phyloP scores from a whole-genome alignment of 2,113 vertebrate genomes.

The Melanostigma gelatinosum region DNA sequence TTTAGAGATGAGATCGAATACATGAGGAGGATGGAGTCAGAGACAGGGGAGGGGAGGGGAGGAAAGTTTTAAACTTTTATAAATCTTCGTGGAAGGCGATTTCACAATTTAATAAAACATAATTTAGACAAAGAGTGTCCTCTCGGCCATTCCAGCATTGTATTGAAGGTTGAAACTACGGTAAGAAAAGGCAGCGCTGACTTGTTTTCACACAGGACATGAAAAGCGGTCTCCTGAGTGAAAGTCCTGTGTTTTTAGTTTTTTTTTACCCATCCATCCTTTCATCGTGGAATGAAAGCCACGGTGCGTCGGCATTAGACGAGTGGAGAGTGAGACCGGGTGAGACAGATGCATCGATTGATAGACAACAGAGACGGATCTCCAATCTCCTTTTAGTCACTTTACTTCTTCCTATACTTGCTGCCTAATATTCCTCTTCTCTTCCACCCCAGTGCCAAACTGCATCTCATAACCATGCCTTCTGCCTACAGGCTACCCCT shows the following conservation, averaged over 20 bases:
- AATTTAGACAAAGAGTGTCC: too few relatives aligned
- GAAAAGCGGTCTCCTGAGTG: too few relatives aligned
- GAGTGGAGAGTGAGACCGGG: too few relatives aligned
- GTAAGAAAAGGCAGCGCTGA: neutral
- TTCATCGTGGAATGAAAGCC: too few relatives aligned
- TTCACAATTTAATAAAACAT: neutral
- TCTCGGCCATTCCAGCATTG: neutral
- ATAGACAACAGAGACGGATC: neutral
- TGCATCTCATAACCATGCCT: slow-evolving; percentile 46
- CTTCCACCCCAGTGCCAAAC: slow-evolving; percentile 1
- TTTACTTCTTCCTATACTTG: neutral
- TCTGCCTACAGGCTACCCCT: slow-evolving; percentile 29
- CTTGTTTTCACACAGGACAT: too few relatives aligned
- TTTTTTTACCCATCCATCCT: too few relatives aligned
- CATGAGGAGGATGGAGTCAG: slow-evolving; percentile 27
- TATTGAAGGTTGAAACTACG: neutral
- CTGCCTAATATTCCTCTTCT: neutral
- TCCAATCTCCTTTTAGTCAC: neutral
- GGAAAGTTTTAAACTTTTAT: slow-evolving; percentile 23
- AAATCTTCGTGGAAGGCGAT: slow-evolving; percentile 31
- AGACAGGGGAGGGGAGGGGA: slow-evolving; percentile 7
- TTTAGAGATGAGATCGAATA: slow-evolving; percentile 48
- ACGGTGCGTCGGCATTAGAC: too few relatives aligned
- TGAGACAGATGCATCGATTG: neutral
- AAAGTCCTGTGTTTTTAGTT: too few relatives aligned